A percentile compares a stretch with the other conserved stretches of the same genome.
These are phyloP conservation scores for Ictalurus furcatus DNA, from an alignment of 2,113 vertebrate genomes.

Conservation along the genomic window DNA sequence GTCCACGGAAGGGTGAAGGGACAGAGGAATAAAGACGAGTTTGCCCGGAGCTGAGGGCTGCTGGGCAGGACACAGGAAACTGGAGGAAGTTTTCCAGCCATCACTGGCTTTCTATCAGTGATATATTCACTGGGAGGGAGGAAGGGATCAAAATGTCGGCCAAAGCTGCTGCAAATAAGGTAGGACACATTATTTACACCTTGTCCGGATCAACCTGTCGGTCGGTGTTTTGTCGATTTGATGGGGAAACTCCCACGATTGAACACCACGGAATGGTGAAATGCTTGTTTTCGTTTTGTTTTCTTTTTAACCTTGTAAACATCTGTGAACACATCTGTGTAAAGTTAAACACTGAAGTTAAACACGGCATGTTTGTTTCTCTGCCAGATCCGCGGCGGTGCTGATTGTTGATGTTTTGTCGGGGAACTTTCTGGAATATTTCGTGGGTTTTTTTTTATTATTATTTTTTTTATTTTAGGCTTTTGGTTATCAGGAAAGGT, in stretches of 20 bases:
- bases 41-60: constrained; percentile 76
- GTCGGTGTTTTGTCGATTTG: background rate
- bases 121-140: constrained; percentile 60
- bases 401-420: background rate
- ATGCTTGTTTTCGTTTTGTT: no score
- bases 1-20: constrained; percentile 67
- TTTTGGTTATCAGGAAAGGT: background rate
- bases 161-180: constrained; percentile 81
- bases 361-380: background rate
- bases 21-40: constrained; percentile 68
- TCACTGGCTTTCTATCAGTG: constrained; percentile 59
- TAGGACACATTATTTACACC: constrained; percentile 60
- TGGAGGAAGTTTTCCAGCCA: constrained; percentile 17
- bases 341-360: no score
- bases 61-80: constrained; percentile 63
- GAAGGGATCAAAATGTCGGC: constrained; percentile 86
- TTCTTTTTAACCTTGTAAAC: background rate
- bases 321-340: background rate
- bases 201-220: background rate
- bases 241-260: background rate
- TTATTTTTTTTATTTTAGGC: background rate
- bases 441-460: no score
- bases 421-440: background rate
- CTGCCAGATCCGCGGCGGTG: background rate
- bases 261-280: background rate